Evolutionary conservation across 2,113 vertebrate species (phyloP), one percentile per base, ranked within the genome.

Genomic region (Nannobrachium achirus): DNA sequence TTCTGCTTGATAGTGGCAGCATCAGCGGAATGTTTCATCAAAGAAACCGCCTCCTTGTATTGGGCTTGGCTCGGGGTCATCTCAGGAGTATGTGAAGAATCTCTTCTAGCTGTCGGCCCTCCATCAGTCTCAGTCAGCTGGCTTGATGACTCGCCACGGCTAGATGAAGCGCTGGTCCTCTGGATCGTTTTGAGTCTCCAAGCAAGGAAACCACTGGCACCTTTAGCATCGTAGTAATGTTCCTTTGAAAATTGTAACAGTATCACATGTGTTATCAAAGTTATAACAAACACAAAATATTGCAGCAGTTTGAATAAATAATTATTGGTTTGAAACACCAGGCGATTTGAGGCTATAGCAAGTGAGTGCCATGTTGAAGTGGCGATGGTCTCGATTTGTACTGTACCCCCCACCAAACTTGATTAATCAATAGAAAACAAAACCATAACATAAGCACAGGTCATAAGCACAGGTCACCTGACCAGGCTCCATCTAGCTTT

Each of bases 141-240:
- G n/a, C n/a, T n/a, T n/a, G n/a, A n/a, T n/a, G 57, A 70, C 33
- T 11, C 42, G 14, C 55, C 50, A 48, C 58, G 11, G 58, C 20
- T 25, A 40, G 60, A 65, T 50, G 70, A 6, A 61, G 63, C 44
- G 25, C 33, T 42, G 39, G 18, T 50, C 50, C 61, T 57, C 19
- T 78, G 69, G 50, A 78, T 66, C 16, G 58, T 78, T 38, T 73
- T 72, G 8, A 72, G 63, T 53, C 59, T 62, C 69, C 63, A 78
- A 8, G 69, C 42, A 19, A 72, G 52, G 57, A 63, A 68, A 1
- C 63, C 69, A 45, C 58, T 49, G 18, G 52, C 46, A 67, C 75
- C 72, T 38, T 67, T 50, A 10, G 20, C 33, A 56, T 78, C 70
- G 69, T 65, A 65, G 45, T 57, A 78, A 71, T 78, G 69, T 41